phyloP scores from a whole-genome alignment of 2,888 invertebrate genomes.

The Strigamia maritima region DNA sequence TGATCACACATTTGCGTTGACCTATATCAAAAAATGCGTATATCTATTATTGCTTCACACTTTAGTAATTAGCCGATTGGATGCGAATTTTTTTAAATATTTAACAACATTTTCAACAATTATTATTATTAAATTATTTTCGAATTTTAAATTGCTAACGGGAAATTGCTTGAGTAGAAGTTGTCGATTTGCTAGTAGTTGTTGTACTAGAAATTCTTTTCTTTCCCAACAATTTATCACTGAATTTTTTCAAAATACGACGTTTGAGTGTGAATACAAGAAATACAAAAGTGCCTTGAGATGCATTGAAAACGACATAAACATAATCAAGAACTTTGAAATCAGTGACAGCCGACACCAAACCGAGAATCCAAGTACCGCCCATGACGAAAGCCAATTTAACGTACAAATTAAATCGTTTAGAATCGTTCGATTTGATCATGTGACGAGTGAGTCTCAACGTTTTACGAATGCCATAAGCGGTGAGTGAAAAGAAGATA shows the following conservation, averaged over 20 bases:
- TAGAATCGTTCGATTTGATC: conserved; percentile 42
- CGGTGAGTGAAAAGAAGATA: conserved; percentile 51
- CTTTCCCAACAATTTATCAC: background rate
- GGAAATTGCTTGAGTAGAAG: background rate
- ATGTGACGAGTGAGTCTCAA: background rate
- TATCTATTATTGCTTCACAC: no score
- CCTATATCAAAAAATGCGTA: no score
- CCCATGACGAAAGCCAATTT: conserved; percentile 55
- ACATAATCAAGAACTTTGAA: conserved; percentile 52
- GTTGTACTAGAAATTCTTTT: background rate
- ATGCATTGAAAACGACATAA: conserved; percentile 54
- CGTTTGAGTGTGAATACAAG: conserved; percentile 54
- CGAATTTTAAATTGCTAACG: no score
- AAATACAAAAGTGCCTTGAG: conserved; percentile 57
- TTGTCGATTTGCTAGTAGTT: background rate
- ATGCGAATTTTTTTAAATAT: no score
- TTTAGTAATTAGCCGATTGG: no score
- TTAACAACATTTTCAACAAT: no score
- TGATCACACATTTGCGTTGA: no score
- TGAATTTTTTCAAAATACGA: background rate
- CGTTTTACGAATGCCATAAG: conserved; percentile 47
- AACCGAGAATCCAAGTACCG: conserved; percentile 55
- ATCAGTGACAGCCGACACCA: conserved; percentile 51
- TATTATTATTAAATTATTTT: no score
- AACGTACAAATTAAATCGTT: conserved; percentile 49